Base-by-base conservation (phyloP, 2,888 invertebrate genomes). In the Lomographa bimaculata region DNA sequence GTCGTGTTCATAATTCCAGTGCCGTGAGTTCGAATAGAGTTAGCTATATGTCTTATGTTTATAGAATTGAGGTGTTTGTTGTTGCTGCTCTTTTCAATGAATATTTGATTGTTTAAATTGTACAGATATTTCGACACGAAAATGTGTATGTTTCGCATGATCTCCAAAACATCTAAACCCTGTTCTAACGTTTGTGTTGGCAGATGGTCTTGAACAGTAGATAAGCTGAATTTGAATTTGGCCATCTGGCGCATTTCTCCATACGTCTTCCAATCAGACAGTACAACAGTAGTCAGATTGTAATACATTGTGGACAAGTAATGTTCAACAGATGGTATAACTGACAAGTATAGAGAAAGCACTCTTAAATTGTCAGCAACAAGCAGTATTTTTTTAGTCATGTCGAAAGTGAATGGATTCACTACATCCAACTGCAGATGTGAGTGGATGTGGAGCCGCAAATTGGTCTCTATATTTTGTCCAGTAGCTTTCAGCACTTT, bases 201-300 rank as follows among this genome's bases (percentile, higher is more conserved):
- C 28, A 99, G 90, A 78, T 97, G 95, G 69, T 98, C 96, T 68
- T 98, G 96, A n/a, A 96, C 93, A 0, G 97, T 94, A 7, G 91
- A 90, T 16, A 98, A 81, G 43, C 93, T 91, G 60, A 96, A 94
- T 72, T 97, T 96, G 57, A 96, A 93, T 64, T 91, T 91, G 0
- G 98, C 99, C 76, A 99, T 91, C 70, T 95, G 94, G 44, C 98
- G 92, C 99, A 99, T 99, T 83, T 97, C 97, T 7, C 97, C 95
- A 72, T 99, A 99, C 0, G 97, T 98, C 77, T 95, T 96, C 97
- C 98, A 99, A 79, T 99, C 98, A 57, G 99, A 98, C 25, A 98
- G 87, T 3, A 98, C 98, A 14, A 99, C 97, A 1, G 98, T 97
- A 0, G 98, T 98, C 60, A 99, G 90, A 87, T 99, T 98, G 81